Evolutionary conservation across 2,113 vertebrate species (phyloP), one percentile per base, ranked within the genome.

Genomic region (Jacana jacana): DNA sequence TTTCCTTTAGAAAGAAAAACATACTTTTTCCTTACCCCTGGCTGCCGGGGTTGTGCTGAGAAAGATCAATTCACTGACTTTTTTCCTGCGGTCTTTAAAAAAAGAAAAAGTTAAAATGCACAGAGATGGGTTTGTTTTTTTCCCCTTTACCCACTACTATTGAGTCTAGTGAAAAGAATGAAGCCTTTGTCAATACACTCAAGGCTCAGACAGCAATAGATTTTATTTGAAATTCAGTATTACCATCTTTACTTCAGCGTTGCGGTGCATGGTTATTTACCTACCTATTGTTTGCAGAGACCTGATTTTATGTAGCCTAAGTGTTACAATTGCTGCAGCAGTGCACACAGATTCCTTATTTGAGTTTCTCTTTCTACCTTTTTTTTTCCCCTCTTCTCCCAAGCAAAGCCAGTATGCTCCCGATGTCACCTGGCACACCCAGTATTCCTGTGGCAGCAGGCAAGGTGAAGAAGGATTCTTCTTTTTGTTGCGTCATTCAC

Each of bases 81-180:
- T 48, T 54, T 54, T 54, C 39, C 76, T 61, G 24, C 49, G 82
- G 35, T 13, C 71, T 71, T 89, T n/a, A 58, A 78, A 84, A 88
- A 73, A 66, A 80, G 80, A 88, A 79, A 70, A 54, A 9, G 17
- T 55, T 82, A 0, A 1, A 86, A 46, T 5, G 17, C 33, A 71
- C 10, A 42, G 33, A 86, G 4, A 7, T 40, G 0, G 20, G 0
- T 2, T 20, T 19, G 8, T 2, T 17, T 39, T 17, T 17, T 0
- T 4, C 4, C 31, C 7, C 17, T 78, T 81, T 65, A 60, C 23
- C 25, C 7, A 15, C 30, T 61, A 40, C 11, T 61, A 10, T 23
- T 70, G 40, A 78, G 23, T 35, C 40, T 90, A 3, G 18, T 71
- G 60, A 80, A 76, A 69, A 91, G 33, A 86, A 46, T 24, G 31